Percentiles rank a stretch among this genome's conserved stretches.
Evolutionary conservation across 2,888 invertebrate species (phyloP).

Genomic region (Dasypogon diadema): DNA sequence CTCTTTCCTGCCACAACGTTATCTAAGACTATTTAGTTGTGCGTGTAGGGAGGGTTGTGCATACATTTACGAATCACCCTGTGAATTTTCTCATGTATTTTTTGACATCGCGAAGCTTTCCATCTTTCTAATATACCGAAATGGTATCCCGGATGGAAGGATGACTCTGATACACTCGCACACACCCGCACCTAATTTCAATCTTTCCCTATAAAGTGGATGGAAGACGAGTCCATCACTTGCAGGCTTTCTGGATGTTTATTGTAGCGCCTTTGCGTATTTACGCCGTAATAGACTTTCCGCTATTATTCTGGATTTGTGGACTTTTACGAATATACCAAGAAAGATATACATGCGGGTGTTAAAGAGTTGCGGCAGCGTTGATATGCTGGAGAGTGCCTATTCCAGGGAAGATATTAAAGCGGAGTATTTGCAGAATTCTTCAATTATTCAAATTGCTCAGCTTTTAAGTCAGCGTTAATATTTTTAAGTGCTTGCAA

Average conservation of each 20-base stretch:
- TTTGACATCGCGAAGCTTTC: slow-evolving; percentile 28
- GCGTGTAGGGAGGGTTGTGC: slow-evolving; percentile 6
- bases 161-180: slow-evolving; percentile 5
- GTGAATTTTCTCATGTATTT: slow-evolving; percentile 36
- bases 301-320: slow-evolving; percentile 38
- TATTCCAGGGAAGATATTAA: background rate
- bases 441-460: slow-evolving; percentile 9
- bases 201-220: background rate
- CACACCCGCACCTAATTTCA: background rate
- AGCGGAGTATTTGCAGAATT: slow-evolving; percentile 8
- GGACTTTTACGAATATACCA: slow-evolving; percentile 25
- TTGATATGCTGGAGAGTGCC: slow-evolving; percentile 1
- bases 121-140: slow-evolving; percentile 12
- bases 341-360: slow-evolving; percentile 1
- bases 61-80: slow-evolving; percentile 15
- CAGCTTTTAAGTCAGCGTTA: background rate
- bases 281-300: slow-evolving; percentile 34
- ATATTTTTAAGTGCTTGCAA: background rate
- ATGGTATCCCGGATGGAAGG: slow-evolving; percentile 6
- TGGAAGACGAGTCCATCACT: slow-evolving; percentile 21
- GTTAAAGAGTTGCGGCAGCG: slow-evolving; percentile 23
- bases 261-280: slow-evolving; percentile 26
- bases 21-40: background rate
- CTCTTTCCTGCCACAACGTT: slow-evolving; percentile 25
- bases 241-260: slow-evolving; percentile 10